A percentile compares a stretch with the other conserved stretches of the same genome.
Conservation (phyloP, 2,888 invertebrate species). For the Melinaea menophilus region DNA sequence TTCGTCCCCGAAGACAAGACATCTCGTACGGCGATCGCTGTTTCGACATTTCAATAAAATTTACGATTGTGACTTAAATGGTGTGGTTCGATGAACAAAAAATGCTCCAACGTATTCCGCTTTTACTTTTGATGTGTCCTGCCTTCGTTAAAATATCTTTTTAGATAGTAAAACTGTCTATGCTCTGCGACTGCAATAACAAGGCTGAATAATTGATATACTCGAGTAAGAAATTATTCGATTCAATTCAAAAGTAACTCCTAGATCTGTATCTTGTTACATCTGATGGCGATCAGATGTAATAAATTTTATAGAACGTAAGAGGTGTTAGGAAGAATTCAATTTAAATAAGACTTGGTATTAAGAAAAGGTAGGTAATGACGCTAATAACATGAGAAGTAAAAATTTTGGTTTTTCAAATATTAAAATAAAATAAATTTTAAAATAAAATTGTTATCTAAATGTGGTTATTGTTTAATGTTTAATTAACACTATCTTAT, state of each 20-base stretch:
- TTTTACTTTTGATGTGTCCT: conserved; percentile 69
- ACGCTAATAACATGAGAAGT: background rate
- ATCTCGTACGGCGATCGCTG: conserved; percentile 75
- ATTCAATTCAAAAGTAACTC: conserved; percentile 20
- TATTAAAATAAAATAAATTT: too few species aligned
- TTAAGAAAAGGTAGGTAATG: background rate
- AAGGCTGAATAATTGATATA: conserved; percentile 51
- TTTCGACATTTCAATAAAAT: conserved; percentile 78
- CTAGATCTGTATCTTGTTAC: background rate
- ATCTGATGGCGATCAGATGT: background rate
- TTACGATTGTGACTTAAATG: conserved; percentile 77
- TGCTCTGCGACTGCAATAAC: conserved; percentile 56
- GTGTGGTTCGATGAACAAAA: conserved; percentile 71
- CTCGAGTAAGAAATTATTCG: conserved; percentile 37
- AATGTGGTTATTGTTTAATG: too few species aligned
- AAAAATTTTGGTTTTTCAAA: too few species aligned
- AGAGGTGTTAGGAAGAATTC: background rate
- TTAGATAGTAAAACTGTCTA: conserved; percentile 68
- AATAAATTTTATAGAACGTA: conserved; percentile 1
- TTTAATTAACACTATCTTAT: too few species aligned
- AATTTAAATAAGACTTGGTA: background rate
- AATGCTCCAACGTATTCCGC: conserved; percentile 65
- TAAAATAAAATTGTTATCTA: too few species aligned
- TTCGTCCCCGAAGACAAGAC: conserved; percentile 74
- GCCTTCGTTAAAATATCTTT: conserved; percentile 75